Evolutionary conservation across 1,140 invertebrate genomes (phyloP).

Genomic region (Papilio xuthus): DNA sequence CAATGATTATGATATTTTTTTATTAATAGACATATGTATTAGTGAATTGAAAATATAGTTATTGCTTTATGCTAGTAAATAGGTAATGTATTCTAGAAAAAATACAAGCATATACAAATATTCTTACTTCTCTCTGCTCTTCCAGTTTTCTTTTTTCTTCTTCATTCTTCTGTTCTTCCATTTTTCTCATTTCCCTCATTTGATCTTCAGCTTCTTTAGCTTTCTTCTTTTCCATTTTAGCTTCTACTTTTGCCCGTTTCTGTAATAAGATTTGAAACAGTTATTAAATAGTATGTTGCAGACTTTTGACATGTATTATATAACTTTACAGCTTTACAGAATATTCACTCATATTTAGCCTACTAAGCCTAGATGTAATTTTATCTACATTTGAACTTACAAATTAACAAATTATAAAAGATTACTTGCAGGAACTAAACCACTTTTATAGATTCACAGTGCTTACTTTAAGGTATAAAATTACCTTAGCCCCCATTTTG

Average conservation of each 20-base stretch:
- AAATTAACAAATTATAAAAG: too few relatives aligned
- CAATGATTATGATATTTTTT: too few relatives aligned
- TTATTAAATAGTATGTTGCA: constrained; percentile 12
- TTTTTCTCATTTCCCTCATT: constrained; percentile 87
- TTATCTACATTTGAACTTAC: neutral
- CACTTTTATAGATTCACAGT: too few relatives aligned
- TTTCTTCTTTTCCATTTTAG: constrained; percentile 94
- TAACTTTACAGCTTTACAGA: neutral
- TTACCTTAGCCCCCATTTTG: constrained; percentile 94
- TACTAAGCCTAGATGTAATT: too few relatives aligned
- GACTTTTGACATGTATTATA: neutral
- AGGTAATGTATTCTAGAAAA: too few relatives aligned
- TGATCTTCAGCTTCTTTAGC: constrained; percentile 90
- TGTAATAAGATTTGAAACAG: constrained; percentile 41
- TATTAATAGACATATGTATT: too few relatives aligned
- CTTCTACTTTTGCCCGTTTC: constrained; percentile 94
- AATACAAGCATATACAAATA: neutral
- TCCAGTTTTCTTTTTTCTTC: constrained; percentile 87
- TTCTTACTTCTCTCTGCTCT: constrained; percentile 82
- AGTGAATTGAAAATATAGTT: too few relatives aligned
- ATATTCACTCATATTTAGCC: neutral
- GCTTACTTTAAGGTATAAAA: neutral
- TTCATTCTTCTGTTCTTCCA: constrained; percentile 85
- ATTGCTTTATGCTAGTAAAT: too few relatives aligned
- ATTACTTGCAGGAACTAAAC: too few relatives aligned